A percentile compares a stretch with the other conserved stretches of the same genome.
These are phyloP conservation scores for Eupithecia abbreviata DNA, from an alignment of 2,888 invertebrate species.

Conservation along the genomic window DNA sequence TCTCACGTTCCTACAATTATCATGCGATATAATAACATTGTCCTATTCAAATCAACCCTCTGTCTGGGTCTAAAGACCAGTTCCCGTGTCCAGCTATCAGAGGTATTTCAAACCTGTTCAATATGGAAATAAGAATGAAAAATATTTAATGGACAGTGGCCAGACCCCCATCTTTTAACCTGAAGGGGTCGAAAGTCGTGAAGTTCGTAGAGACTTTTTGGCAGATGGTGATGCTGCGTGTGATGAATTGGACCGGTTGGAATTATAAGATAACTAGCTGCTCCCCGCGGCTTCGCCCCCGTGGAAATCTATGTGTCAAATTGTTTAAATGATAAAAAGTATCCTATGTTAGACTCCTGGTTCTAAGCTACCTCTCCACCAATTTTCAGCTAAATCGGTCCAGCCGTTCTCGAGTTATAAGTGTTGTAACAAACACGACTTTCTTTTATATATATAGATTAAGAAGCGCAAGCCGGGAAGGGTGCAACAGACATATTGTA, in stretches of 20 bases:
- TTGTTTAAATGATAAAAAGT: no score
- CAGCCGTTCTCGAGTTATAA: no score
- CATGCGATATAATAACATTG: constrained; percentile 1
- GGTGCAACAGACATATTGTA: background rate
- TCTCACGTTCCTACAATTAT: background rate
- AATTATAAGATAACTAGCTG: background rate
- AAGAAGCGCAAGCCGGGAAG: background rate
- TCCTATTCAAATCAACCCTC: background rate
- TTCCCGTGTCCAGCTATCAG: background rate
- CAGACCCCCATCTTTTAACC: background rate
- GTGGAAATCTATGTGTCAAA: no score
- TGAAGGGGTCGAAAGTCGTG: background rate
- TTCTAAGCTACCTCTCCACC: no score
- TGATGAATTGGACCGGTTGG: background rate
- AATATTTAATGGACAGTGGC: background rate
- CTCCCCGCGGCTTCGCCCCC: no score
- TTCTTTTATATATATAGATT: no score
- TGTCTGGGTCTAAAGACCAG: background rate
- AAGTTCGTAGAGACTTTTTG: background rate
- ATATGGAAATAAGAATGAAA: background rate
- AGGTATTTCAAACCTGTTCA: background rate
- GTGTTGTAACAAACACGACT: no score
- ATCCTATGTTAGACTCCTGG: no score
- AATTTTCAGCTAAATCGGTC: no score
- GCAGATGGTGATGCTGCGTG: background rate